Evolutionary conservation across 1,140 invertebrate genomes (phyloP), one percentile per base, ranked within the genome.

Genomic region (Zaprionus ghesquierei): DNA sequence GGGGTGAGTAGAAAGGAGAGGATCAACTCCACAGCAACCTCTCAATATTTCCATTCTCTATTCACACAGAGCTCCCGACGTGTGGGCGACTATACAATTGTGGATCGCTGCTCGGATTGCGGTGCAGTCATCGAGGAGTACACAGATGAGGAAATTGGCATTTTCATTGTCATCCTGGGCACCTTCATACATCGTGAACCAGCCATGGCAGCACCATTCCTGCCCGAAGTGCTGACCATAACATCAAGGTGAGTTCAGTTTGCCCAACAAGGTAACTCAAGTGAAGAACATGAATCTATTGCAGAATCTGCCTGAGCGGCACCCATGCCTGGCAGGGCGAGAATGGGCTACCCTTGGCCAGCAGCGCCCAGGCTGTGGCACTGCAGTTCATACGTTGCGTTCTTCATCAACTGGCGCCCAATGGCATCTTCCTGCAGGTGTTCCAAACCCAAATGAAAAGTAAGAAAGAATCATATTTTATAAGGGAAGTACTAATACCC

Each of bases 121-220:
- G 97, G 97, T 44, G 94, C 94, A 59, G 90, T 95, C 1, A 94
- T 96, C 76, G 98, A 99, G 93, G 96, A 98, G 87, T 99, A 99
- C 92, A 98, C 96, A 75, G 98, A 99, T 92, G 98, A 99, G 92
- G 98, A 99, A 91, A 94, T 99, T 35, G 98, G 98, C 1, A 93
- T 99, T 23, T 97, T 98, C 89, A 97, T 99, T 70, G 97, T 99
- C 25, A 96, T 97, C 61, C 92, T 99, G 51, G 97, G 97, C 22
- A 99, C 98, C 1, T 99, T 98, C 92, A 97, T 99, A 68, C 98
- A 99, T 92, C 94, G 98, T 44, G 98, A 99, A 91, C 98, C 99
- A 6, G 95, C 95, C 6, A 93, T 99, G 81, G 98, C 98, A 18
- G 98, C 98, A 2, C 96, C 97, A 0, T 93, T 99, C 60, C 92